These are phyloP conservation scores for Mesodorylaimus sp. DNA, from an alignment of 2,888 invertebrate species.

Conservation along the genomic window DNA sequence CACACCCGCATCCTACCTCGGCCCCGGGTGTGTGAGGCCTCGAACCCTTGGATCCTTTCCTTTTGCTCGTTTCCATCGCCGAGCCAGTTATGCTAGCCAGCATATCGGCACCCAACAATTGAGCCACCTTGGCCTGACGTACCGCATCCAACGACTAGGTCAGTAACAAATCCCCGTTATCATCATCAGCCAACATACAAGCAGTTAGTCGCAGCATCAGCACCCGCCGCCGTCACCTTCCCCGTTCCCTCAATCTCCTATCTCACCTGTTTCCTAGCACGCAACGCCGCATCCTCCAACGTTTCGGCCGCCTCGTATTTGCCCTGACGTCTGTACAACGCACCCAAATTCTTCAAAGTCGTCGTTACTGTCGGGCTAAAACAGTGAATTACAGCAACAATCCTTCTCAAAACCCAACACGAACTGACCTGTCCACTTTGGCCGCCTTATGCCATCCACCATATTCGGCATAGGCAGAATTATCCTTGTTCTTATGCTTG, in stretches of 20 bases:
- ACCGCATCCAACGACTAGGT: slow-evolving; percentile 75
- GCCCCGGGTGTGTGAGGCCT: too few species aligned
- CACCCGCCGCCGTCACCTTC: too few species aligned
- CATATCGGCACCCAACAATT: slow-evolving; percentile 44
- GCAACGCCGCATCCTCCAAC: slow-evolving; percentile 86
- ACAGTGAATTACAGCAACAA: slow-evolving; percentile 1
- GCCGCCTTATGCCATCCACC: slow-evolving; percentile 90
- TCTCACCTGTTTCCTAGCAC: slow-evolving; percentile 77
- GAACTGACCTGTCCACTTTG: slow-evolving; percentile 53
- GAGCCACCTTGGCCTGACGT: slow-evolving; percentile 67
- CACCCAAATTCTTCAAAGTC: slow-evolving; percentile 91
- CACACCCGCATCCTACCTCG: too few species aligned
- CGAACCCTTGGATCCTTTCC: too few species aligned
- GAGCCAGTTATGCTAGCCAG: slow-evolving; percentile 18
- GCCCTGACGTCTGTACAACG: slow-evolving; percentile 89
- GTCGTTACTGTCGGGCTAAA: slow-evolving; percentile 81
- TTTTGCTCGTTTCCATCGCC: too few species aligned
- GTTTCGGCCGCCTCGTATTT: slow-evolving; percentile 99
- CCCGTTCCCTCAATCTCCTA: too few species aligned
- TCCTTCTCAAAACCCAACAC: background rate
- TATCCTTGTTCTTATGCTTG: slow-evolving; percentile 38
- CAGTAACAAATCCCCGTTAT: too few species aligned
- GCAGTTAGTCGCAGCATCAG: too few species aligned
- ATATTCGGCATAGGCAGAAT: slow-evolving; percentile 24
- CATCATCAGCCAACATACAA: too few species aligned